Percentiles rank a stretch among this genome's conserved stretches.
Evolutionary conservation across 2,113 vertebrate genomes (phyloP).

Genomic region (Bungarus multicinctus): DNA sequence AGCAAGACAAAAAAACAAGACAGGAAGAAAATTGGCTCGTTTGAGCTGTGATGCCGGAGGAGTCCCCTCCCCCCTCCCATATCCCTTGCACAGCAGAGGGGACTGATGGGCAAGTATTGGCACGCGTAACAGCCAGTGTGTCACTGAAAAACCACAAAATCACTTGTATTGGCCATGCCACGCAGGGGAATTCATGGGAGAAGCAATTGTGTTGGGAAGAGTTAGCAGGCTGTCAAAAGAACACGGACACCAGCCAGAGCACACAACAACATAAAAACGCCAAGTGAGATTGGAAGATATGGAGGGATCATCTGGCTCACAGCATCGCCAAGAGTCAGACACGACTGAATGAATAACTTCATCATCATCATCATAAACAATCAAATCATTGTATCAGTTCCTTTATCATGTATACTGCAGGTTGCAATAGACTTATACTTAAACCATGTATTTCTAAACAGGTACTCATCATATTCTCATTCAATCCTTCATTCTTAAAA

Average conservation of each 20-base stretch:
- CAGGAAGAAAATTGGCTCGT: too few relatives aligned
- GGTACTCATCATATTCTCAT: neutral
- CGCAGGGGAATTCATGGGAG: too few relatives aligned
- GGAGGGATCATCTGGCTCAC: neutral
- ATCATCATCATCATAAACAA: neutral
- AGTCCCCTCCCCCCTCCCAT: neutral
- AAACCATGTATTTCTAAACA: neutral
- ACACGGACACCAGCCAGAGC: neutral
- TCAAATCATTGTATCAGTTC: neutral
- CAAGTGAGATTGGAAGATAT: neutral
- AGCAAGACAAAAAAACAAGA: too few relatives aligned
- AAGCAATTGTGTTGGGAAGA: neutral
- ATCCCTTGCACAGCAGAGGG: neutral
- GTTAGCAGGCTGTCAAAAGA: rapidly evolving
- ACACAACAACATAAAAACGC: neutral
- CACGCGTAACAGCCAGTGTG: neutral
- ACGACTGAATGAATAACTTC: neutral
- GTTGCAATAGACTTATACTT: neutral
- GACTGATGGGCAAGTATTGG: neutral
- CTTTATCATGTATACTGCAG: neutral
- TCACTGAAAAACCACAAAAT: neutral
- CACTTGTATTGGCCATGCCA: neutral
- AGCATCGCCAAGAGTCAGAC: neutral
- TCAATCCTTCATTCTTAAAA: neutral
- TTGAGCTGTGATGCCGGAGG: too few relatives aligned